phyloP scores from a whole-genome alignment of 2,888 invertebrate species.

The Lasioglossum calceatum region DNA sequence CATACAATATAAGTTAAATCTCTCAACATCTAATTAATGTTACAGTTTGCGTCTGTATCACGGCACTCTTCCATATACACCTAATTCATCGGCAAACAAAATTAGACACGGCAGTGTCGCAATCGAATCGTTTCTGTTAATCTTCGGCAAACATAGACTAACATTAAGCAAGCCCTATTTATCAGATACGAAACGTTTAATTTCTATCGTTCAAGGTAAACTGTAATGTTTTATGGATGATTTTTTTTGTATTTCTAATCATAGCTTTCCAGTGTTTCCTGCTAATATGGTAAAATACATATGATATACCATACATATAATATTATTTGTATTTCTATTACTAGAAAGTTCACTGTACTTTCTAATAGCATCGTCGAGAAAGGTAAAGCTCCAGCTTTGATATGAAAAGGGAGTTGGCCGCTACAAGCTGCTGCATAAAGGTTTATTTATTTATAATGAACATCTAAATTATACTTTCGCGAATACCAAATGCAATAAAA shows the following conservation, averaged over 20 bases:
- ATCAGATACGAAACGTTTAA: background rate
- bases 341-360: too few species aligned
- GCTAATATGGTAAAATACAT: too few species aligned
- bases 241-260: background rate
- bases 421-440: background rate
- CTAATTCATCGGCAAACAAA: background rate
- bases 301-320: too few species aligned
- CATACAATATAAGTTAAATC: background rate
- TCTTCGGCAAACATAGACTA: conserved; percentile 2
- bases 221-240: background rate
- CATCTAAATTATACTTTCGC: background rate
- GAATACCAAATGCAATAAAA: background rate
- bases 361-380: too few species aligned
- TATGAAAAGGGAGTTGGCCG: background rate
- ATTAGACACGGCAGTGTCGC: background rate
- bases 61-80: background rate
- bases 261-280: background rate
- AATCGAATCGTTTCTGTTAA: background rate
- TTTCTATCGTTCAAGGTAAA: background rate
- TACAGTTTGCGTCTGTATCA: background rate
- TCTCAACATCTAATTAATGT: background rate
- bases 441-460: background rate
- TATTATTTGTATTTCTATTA: too few species aligned
- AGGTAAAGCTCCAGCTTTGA: background rate
- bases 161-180: background rate